These are phyloP conservation scores for Arctopsyche grandis DNA, from an alignment of 1,140 invertebrate genomes.

Conservation along the genomic window DNA sequence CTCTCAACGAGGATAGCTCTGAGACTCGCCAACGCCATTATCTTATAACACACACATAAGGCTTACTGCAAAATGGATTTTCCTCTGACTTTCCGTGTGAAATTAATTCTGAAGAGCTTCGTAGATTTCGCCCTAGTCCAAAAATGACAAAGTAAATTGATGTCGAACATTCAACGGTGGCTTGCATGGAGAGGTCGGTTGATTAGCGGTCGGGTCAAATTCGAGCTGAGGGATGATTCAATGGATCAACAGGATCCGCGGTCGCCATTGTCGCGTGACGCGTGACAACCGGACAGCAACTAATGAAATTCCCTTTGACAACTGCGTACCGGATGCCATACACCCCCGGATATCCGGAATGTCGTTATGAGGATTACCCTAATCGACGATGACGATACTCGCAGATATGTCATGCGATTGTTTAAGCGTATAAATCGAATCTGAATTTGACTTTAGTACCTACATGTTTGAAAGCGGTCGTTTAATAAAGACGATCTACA, in stretches of 20 bases:
- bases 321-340: background rate
- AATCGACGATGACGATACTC: background rate
- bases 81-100: no score
- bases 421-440: no score
- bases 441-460: no score
- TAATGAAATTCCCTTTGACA: slow-evolving; percentile 42
- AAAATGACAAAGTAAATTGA: background rate
- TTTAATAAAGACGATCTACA: background rate
- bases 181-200: background rate
- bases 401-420: background rate
- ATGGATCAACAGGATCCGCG: slow-evolving; percentile 5
- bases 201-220: slow-evolving; percentile 14
- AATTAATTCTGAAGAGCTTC: no score
- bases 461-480: no score
- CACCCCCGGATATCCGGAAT: background rate
- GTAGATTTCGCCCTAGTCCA: background rate
- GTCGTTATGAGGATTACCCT: slow-evolving; percentile 21
- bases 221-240: background rate
- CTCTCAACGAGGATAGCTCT: background rate
- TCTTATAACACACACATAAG: background rate
- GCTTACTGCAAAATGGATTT: background rate
- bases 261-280: background rate
- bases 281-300: slow-evolving; percentile 15
- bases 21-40: background rate
- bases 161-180: background rate